Conservation (phyloP, 2,888 invertebrate species). For the Eupithecia subumbrata region DNA sequence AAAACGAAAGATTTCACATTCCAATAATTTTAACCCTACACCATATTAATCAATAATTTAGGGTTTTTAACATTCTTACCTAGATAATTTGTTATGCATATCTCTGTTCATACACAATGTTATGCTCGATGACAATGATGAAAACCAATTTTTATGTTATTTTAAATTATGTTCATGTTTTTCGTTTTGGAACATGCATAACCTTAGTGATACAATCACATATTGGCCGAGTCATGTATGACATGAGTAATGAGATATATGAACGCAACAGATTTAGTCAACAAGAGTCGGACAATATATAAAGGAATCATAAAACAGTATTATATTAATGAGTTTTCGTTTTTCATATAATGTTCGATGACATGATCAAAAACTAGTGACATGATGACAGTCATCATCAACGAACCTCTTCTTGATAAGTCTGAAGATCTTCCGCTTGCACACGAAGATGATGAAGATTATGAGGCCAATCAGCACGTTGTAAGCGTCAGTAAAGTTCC, state of each 20-base stretch:
- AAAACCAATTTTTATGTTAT: not conserved
- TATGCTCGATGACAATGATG: not conserved
- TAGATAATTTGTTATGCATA: not conserved
- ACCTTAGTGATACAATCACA: not conserved
- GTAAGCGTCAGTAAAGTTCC: slow-evolving; percentile 86
- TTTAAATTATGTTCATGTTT: not conserved
- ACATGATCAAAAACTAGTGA: not conserved
- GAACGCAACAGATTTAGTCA: not conserved
- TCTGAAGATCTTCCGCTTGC: slow-evolving; percentile 87
- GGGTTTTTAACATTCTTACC: not conserved
- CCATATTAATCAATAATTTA: not conserved
- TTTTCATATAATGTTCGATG: not conserved
- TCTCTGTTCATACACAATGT: not conserved
- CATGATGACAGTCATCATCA: slow-evolving; percentile 17
- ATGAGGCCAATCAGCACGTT: slow-evolving; percentile 88
- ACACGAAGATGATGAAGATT: slow-evolving; percentile 89
- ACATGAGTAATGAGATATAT: not conserved
- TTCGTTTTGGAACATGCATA: not conserved
- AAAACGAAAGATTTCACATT: not conserved
- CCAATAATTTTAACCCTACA: not conserved
- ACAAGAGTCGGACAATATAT: not conserved
- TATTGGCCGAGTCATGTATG: not conserved
- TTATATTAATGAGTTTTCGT: not conserved
- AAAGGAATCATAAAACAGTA: not conserved
- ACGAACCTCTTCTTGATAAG: slow-evolving; percentile 85